These are phyloP conservation scores for Aplochiton taeniatus DNA, from an alignment of 2,797 vertebrate species.

Conservation along the genomic window DNA sequence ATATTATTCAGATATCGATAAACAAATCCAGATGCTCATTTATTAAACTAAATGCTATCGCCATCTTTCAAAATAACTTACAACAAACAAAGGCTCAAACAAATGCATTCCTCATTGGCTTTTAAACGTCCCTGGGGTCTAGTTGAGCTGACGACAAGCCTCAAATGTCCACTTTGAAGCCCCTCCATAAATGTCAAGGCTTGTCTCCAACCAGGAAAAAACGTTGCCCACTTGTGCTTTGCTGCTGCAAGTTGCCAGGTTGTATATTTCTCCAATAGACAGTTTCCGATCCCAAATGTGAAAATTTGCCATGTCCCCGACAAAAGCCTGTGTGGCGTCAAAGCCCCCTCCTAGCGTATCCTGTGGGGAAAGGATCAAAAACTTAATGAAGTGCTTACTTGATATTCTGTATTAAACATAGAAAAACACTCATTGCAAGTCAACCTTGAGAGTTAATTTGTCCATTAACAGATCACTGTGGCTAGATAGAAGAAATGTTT, in stretches of 20 bases:
- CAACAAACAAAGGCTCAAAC: conserved; percentile 46
- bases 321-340: conserved; percentile 94
- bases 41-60: conserved; percentile 39
- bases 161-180: conserved; percentile 97
- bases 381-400: too few species aligned
- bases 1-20: conserved; percentile 59
- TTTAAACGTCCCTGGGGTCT: conserved; percentile 44
- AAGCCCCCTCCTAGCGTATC: conserved; percentile 94
- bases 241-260: conserved; percentile 93
- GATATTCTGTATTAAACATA: not conserved
- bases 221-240: conserved; percentile 93
- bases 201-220: conserved; percentile 92
- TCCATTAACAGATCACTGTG: conserved; percentile 3
- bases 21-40: conserved; percentile 56
- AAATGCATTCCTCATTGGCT: conserved; percentile 20
- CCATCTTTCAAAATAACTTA: conserved; percentile 45
- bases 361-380: conserved; percentile 61
- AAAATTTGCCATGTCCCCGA: conserved; percentile 95
- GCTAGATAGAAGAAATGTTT: not conserved
- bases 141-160: conserved; percentile 96
- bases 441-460: conserved; percentile 19
- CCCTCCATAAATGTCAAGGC: conserved; percentile 93
- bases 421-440: conserved; percentile 10
- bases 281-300: conserved; percentile 97
- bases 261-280: conserved; percentile 90